These are phyloP conservation scores for Cephus rjabovi DNA, from an alignment of 2,888 invertebrate species.

Conservation along the genomic window DNA sequence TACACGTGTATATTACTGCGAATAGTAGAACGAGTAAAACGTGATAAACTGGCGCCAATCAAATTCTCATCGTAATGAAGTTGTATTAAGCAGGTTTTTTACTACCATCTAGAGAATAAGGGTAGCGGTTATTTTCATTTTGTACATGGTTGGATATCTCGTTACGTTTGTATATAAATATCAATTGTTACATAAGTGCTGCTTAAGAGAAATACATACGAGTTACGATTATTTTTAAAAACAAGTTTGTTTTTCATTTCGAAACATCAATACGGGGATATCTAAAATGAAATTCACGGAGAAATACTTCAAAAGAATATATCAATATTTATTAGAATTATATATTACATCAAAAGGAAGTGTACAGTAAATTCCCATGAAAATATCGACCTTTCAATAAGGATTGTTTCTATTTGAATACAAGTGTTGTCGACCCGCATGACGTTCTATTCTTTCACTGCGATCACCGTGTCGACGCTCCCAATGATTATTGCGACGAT, in stretches of 20 bases:
- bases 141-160: neutral
- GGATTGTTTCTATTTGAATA: neutral
- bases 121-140: constrained; percentile 40
- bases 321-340: neutral
- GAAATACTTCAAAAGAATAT: neutral
- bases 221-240: constrained; percentile 51
- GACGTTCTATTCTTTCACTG: neutral
- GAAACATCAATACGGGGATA: neutral
- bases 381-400: constrained; percentile 1
- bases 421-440: neutral
- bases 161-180: constrained; percentile 44
- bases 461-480: constrained; percentile 36
- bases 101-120: constrained; percentile 35
- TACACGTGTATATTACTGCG: constrained; percentile 23
- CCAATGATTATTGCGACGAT: constrained; percentile 35
- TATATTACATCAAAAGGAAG: neutral
- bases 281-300: neutral
- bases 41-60: constrained; percentile 3
- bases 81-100: constrained; percentile 44
- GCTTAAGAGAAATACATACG: constrained; percentile 48
- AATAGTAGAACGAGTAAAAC: constrained; percentile 17
- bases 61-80: constrained; percentile 22
- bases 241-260: constrained; percentile 17
- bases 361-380: neutral
- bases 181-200: constrained; percentile 49